A percentile compares a stretch with the other conserved stretches of the same genome.
Evolutionary conservation across 2,888 invertebrate species (phyloP).

Genomic region (Apamea epomidion): DNA sequence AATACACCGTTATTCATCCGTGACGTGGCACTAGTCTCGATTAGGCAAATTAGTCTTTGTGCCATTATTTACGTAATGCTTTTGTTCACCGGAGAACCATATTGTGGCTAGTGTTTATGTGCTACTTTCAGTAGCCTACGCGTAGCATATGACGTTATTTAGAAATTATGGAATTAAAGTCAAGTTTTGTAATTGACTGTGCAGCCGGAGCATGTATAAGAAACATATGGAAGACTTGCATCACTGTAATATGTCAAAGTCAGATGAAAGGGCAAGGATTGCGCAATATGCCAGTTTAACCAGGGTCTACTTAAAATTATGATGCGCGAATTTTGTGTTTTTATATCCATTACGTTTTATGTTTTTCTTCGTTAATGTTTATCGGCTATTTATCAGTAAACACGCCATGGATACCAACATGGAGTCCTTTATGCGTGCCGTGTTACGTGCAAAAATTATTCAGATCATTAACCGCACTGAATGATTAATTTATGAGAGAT

Average conservation of each 20-base stretch:
- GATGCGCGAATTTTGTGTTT: constrained; percentile 42
- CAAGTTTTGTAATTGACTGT: constrained; percentile 32
- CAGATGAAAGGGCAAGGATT: constrained; percentile 81
- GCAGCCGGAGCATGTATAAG: constrained; percentile 60
- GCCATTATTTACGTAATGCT: constrained; percentile 53
- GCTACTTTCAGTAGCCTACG: constrained; percentile 19
- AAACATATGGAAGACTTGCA: constrained; percentile 73
- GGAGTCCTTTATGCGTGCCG: constrained; percentile 4
- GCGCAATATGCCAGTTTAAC: constrained; percentile 71
- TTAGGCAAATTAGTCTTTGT: constrained; percentile 65
- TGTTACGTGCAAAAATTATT: constrained; percentile 37
- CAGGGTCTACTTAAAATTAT: constrained; percentile 58
- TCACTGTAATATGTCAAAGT: constrained; percentile 83
- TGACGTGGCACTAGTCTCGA: constrained; percentile 61
- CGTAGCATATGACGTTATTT: constrained; percentile 27
- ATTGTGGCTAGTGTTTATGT: constrained; percentile 22
- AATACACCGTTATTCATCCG: constrained; percentile 69
- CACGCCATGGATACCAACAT: constrained; percentile 24
- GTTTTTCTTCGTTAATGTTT: constrained; percentile 21
- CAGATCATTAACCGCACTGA: constrained; percentile 38
- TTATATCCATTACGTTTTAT: constrained; percentile 35
- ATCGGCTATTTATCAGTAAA: constrained; percentile 3
- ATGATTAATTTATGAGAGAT: constrained; percentile 38
- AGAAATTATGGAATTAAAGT: constrained; percentile 45
- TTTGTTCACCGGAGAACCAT: constrained; percentile 38